phyloP scores from a whole-genome alignment of 37 sponge, comb jelly and placozoan genomes.

The Cliona cf. orientalis region DNA sequence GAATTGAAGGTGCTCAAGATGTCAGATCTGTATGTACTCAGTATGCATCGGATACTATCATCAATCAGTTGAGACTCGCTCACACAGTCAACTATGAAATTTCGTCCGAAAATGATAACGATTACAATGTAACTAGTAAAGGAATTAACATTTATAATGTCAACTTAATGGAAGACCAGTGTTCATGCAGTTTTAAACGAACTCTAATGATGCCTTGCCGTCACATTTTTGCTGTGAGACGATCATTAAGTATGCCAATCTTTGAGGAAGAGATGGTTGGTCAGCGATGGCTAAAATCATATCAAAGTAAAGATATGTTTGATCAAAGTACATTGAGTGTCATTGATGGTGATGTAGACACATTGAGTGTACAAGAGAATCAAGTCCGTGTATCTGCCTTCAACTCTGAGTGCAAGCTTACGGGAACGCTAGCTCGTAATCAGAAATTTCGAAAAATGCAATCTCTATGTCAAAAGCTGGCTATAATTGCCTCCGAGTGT shows the following conservation, averaged over 20 bases:
- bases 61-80: slow-evolving; percentile 27
- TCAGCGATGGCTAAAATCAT: too few relatives aligned
- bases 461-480: slow-evolving; percentile 4
- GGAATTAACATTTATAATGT: too few relatives aligned
- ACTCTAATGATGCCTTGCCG: slow-evolving; percentile 2
- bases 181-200: background rate
- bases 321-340: too few relatives aligned
- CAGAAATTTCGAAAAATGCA: slow-evolving; percentile 17
- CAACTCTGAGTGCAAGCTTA: background rate
- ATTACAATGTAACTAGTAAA: too few relatives aligned
- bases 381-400: background rate
- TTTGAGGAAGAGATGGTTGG: too few relatives aligned
- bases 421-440: background rate
- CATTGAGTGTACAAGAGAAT: too few relatives aligned
- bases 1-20: background rate
- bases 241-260: too few relatives aligned
- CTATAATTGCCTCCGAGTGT: background rate
- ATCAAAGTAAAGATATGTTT: too few relatives aligned
- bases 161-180: background rate
- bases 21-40: slow-evolving; percentile 23
- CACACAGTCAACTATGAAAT: background rate
- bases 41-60: slow-evolving; percentile 5
- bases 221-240: background rate
- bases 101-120: background rate
- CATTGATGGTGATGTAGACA: too few relatives aligned